Percentiles rank a stretch among this genome's conserved stretches.
Conservation (phyloP, 2,888 invertebrate species). For the Elgonia sp. region DNA sequence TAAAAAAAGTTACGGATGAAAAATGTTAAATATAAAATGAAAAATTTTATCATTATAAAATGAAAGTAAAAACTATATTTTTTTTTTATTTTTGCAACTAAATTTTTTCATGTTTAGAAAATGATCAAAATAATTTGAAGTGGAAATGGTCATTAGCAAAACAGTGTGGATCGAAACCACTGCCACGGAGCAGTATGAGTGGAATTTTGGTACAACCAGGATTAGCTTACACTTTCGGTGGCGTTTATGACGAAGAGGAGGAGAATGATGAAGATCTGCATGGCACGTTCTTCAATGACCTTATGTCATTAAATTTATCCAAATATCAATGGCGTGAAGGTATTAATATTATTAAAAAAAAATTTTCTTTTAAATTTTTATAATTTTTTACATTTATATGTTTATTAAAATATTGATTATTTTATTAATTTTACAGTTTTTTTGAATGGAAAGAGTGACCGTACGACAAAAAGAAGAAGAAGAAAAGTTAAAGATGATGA, state of each 20-base stretch:
- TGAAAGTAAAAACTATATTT: too few species aligned
- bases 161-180: constrained; percentile 89
- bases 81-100: constrained; percentile 35
- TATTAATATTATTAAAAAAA: constrained; percentile 25
- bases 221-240: constrained; percentile 94
- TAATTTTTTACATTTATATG: too few species aligned
- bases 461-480: constrained; percentile 84
- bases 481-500: constrained; percentile 86
- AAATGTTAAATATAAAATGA: too few species aligned
- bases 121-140: constrained; percentile 88
- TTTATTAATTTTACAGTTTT: constrained; percentile 79
- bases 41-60: too few species aligned
- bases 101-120: constrained; percentile 87
- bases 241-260: constrained; percentile 92
- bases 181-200: constrained; percentile 91
- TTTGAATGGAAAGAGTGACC: constrained; percentile 87
- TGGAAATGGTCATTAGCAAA: constrained; percentile 92
- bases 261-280: constrained; percentile 92
- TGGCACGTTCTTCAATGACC: constrained; percentile 94
- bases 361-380: too few species aligned
- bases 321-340: constrained; percentile 92
- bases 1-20: too few species aligned
- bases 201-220: constrained; percentile 90
- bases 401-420: too few species aligned
- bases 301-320: constrained; percentile 92